Evolutionary conservation across 2,888 invertebrate genomes (phyloP).

Genomic region (Brachyopa scutellaris): DNA sequence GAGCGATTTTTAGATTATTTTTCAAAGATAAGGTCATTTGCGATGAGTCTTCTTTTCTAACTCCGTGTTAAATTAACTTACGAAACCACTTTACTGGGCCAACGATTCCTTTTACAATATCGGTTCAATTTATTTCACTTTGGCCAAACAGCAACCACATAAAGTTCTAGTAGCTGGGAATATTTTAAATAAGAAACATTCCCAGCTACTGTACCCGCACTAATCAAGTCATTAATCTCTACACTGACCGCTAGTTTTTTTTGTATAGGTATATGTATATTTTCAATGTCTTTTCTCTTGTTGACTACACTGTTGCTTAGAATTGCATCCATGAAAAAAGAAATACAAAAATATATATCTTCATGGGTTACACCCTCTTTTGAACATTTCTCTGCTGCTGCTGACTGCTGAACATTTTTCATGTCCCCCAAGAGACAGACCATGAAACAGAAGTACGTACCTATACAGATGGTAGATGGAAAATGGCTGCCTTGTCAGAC

Average conservation of each 20-base stretch:
- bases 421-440: slow-evolving; percentile 66
- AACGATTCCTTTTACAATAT: no score
- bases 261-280: no score
- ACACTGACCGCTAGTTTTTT: no score
- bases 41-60: no score
- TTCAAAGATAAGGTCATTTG: no score
- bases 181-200: no score
- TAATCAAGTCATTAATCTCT: slow-evolving; percentile 39
- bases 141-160: no score
- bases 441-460: slow-evolving; percentile 70
- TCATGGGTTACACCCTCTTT: slow-evolving; percentile 67
- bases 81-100: no score
- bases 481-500: slow-evolving; percentile 72
- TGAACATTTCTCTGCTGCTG: slow-evolving; percentile 43
- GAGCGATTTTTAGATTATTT: no score
- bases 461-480: slow-evolving; percentile 70
- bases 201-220: slow-evolving; percentile 44
- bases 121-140: no score
- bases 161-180: no score
- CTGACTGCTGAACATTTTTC: slow-evolving; percentile 60
- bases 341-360: slow-evolving; percentile 17
- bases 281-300: slow-evolving; percentile 35
- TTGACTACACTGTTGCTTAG: slow-evolving; percentile 50
- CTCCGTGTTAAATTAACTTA: no score
- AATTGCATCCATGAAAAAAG: slow-evolving; percentile 40